These are phyloP conservation scores for Zaprionus davidi DNA, from an alignment of 1,140 invertebrate genomes.

Conservation along the genomic window DNA sequence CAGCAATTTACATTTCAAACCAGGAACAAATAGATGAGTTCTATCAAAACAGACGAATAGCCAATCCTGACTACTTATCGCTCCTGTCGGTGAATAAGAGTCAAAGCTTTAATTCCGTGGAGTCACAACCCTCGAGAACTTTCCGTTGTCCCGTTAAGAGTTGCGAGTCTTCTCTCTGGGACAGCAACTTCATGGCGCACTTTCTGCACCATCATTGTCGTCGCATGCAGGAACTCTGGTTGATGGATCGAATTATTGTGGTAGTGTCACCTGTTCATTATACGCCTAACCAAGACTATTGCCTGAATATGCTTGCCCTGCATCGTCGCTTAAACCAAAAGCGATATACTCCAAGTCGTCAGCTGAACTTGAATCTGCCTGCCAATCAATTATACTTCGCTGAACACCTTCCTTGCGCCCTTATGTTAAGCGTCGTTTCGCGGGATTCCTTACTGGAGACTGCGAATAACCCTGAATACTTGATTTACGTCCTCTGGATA, in stretches of 20 bases:
- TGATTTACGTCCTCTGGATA: neutral
- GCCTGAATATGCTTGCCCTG: neutral
- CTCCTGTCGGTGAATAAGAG: neutral
- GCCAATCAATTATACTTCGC: neutral
- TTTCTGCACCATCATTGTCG: neutral
- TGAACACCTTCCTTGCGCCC: neutral
- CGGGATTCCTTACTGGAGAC: neutral
- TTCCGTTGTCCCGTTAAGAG: neutral
- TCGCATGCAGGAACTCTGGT: conserved; percentile 1
- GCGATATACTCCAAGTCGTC: neutral
- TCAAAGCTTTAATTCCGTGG: neutral
- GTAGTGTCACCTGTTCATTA: neutral
- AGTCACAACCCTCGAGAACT: neutral
- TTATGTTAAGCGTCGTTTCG: neutral
- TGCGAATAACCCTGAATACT: rapidly evolving
- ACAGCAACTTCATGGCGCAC: neutral
- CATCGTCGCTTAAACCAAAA: neutral
- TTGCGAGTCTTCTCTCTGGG: neutral
- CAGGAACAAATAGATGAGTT: neutral
- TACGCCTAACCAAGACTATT: neutral
- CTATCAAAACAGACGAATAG: neutral
- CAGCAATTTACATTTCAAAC: neutral
- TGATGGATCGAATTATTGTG: neutral
- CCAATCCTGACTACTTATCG: neutral
- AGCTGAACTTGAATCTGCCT: neutral